A percentile compares a stretch with the other conserved stretches of the same genome.
Evolutionary conservation across 2,797 vertebrate genomes (phyloP).

Genomic region (Hipposideros larvatus): DNA sequence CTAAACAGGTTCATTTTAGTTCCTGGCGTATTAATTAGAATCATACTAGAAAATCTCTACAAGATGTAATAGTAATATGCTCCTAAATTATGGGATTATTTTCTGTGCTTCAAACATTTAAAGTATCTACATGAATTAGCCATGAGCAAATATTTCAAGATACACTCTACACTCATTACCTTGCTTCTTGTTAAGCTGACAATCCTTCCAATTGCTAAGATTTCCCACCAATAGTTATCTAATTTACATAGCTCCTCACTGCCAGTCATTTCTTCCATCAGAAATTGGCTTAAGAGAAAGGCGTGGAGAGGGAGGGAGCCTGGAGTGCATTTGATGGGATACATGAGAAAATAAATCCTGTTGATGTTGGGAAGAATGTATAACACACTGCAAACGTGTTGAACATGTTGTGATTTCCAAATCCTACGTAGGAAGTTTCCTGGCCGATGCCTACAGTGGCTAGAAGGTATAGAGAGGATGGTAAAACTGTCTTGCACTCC

Average conservation of each 20-base stretch:
- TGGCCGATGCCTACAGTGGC: not conserved
- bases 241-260: not conserved
- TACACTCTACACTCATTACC: not conserved
- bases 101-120: conserved; percentile 58
- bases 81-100: conserved; percentile 76
- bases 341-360: not conserved
- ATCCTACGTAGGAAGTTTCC: not conserved
- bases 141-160: conserved; percentile 26
- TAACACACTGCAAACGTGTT: not conserved
- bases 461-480: not conserved
- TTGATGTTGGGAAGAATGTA: not conserved
- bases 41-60: conserved; percentile 70
- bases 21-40: conserved; percentile 56
- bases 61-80: conserved; percentile 64
- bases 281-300: conserved; percentile 49
- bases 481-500: not conserved
- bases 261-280: conserved; percentile 41
- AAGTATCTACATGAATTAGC: conserved; percentile 58
- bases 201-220: not conserved
- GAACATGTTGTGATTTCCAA: conserved; percentile 31
- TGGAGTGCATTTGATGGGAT: not conserved
- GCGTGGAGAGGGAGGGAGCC: not conserved
- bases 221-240: conserved; percentile 53
- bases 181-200: conserved; percentile 16
- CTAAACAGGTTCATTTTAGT: conserved; percentile 49